Evolutionary conservation across 1,140 invertebrate genomes (phyloP).

Genomic region (Hypothenemus hampei): DNA sequence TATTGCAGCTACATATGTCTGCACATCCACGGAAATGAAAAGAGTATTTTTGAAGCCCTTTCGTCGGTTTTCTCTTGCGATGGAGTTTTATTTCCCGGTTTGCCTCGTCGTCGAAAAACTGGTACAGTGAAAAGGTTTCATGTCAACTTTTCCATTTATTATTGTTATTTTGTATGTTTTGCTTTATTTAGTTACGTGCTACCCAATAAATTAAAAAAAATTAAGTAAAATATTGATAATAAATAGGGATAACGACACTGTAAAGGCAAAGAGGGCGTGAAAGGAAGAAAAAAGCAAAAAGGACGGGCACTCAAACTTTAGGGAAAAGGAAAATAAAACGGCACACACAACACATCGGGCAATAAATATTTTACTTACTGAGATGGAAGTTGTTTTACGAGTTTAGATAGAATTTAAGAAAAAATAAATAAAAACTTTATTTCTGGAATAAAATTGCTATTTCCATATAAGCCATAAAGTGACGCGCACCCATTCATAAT

Average conservation of each 20-base stretch:
- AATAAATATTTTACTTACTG: slow-evolving; percentile 26
- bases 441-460: slow-evolving; percentile 21
- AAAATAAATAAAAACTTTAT: slow-evolving; percentile 22
- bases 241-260: too few relatives aligned
- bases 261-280: too few relatives aligned
- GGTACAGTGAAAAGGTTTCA: not conserved
- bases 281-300: too few relatives aligned
- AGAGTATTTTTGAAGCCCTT: slow-evolving; percentile 12
- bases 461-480: slow-evolving; percentile 26
- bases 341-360: slow-evolving; percentile 22
- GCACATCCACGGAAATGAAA: slow-evolving; percentile 5
- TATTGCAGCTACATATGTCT: slow-evolving; percentile 13
- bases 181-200: too few relatives aligned
- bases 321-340: slow-evolving; percentile 18
- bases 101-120: slow-evolving; percentile 2
- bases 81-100: slow-evolving; percentile 8
- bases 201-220: too few relatives aligned
- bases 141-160: slow-evolving; percentile 1
- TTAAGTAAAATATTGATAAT: too few relatives aligned
- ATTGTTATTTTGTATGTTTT: not conserved
- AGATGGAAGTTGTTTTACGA: slow-evolving; percentile 25
- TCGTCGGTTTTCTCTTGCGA: slow-evolving; percentile 7
- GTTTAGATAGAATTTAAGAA: slow-evolving; percentile 26
- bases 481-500: slow-evolving; percentile 18
- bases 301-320: slow-evolving; percentile 8